Evolutionary conservation across 2,113 vertebrate genomes (phyloP).

Genomic region (Epinephelus moara): DNA sequence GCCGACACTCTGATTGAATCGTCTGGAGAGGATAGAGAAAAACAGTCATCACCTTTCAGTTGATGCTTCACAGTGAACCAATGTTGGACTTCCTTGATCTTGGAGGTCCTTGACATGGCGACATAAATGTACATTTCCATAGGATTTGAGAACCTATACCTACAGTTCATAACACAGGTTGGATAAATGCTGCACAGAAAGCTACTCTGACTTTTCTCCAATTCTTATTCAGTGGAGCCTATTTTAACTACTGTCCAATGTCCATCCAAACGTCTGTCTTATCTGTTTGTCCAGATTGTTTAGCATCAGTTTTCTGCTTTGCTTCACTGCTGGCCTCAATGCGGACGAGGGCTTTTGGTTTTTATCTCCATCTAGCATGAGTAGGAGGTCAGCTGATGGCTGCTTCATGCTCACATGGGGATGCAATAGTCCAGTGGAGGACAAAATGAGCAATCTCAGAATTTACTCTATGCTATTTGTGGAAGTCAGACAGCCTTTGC

Average conservation of each 20-base stretch:
- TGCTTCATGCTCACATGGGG: constrained; percentile 3
- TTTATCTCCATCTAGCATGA: constrained; percentile 3
- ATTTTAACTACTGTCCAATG: background rate
- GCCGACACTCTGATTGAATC: background rate
- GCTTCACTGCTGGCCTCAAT: background rate
- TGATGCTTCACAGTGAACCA: background rate
- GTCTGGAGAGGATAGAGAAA: constrained; percentile 20
- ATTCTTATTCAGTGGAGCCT: background rate
- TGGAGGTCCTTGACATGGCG: background rate
- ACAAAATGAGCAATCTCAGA: background rate
- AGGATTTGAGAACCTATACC: background rate
- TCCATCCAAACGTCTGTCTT: background rate
- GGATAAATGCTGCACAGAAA: background rate
- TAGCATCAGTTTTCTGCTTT: background rate
- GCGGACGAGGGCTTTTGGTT: background rate
- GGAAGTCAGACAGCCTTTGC: too few species aligned
- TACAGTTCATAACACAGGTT: background rate
- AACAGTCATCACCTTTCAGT: constrained; percentile 14
- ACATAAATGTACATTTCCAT: background rate
- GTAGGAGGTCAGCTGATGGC: background rate
- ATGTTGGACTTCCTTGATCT: background rate
- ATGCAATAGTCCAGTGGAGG: background rate
- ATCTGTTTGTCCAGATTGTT: background rate
- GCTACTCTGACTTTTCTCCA: background rate
- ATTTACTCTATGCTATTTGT: background rate